Evolutionary conservation across 2,888 invertebrate species (phyloP), one percentile per base, ranked within the genome.

Genomic region (Drosophila emarginata): DNA sequence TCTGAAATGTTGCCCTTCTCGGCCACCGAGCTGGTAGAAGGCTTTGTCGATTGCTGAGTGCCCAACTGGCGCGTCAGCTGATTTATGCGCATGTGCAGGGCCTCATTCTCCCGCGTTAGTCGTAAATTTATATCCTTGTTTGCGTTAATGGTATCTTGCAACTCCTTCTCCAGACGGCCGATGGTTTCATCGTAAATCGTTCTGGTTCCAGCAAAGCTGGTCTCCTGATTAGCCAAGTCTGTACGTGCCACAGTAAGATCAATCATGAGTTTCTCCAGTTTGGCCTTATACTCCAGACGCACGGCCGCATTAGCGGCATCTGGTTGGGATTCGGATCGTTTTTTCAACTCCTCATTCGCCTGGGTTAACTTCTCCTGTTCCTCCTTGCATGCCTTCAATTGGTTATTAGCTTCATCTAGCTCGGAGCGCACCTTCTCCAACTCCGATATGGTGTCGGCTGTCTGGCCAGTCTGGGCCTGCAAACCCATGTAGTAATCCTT

Each of bases 401-500:
- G 63, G 2, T 93, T 93, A 91, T 94, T 90, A 86, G 93, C 90
- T 88, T 93, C 92, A 85, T 95, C 92, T 80, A 93, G 91, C 77
- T 94, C 94, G 61, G 54, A 62, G 61, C 92, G 90, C 2, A 82
- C 90, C 68, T 93, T 93, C 66, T 90, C 92, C 67, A 93, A 53
- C 83, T 94, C 93, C 21, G 92, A 84, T 2, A 62, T 63, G 3
- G 74, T 67, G 14, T 87, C 87, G 72, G 91, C 91, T 50, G 45
- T 45, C 21, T 88, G 69, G 9, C 89, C 72, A 0, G 69, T 36
- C 36, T 88, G 64, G 2, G 85, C 80, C 32, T 87, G 82, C 18
- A 96, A 92, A 79, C 97, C 97, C 89, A 96, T 96, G 89, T 94
- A 97, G 79, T 96, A 96, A 9, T 94, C 95, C 91, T 98, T 98